phyloP scores from a whole-genome alignment of 2,797 vertebrate genomes.

The Sternotherus odoratus region DNA sequence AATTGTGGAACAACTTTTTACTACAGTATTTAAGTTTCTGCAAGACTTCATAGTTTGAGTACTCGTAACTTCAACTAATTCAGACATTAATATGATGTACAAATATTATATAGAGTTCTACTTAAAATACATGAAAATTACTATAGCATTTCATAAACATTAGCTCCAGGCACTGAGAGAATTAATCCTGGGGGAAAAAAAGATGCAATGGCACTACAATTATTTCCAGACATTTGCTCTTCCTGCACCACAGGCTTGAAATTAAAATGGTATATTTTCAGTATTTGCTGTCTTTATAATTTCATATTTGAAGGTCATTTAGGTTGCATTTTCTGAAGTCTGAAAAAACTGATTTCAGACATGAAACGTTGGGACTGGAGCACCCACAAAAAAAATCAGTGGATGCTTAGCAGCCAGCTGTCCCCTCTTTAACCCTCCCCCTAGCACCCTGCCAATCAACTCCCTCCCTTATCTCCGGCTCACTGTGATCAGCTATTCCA shows the following conservation, averaged over 20 bases:
- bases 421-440: too few relatives aligned
- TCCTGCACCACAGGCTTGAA: background rate
- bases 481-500: too few relatives aligned
- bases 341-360: slow-evolving; percentile 57
- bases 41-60: background rate
- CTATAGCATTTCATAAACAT: slow-evolving; percentile 26
- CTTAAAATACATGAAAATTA: slow-evolving; percentile 21
- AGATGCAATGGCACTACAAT: slow-evolving; percentile 47
- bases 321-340: slow-evolving; percentile 32
- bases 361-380: slow-evolving; percentile 54
- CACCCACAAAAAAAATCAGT: too few relatives aligned
- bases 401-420: too few relatives aligned
- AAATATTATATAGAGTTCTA: background rate
- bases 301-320: slow-evolving; percentile 33
- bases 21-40: background rate
- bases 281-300: slow-evolving; percentile 21
- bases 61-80: background rate
- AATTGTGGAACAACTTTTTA: background rate
- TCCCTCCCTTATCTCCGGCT: too few relatives aligned
- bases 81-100: background rate
- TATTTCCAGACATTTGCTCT: slow-evolving; percentile 33
- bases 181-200: slow-evolving; percentile 17
- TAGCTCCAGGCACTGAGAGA: background rate
- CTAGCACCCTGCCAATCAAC: too few relatives aligned
- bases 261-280: background rate